Conservation (phyloP, 2,113 vertebrate genomes). For the Phrynosoma platyrhinos region DNA sequence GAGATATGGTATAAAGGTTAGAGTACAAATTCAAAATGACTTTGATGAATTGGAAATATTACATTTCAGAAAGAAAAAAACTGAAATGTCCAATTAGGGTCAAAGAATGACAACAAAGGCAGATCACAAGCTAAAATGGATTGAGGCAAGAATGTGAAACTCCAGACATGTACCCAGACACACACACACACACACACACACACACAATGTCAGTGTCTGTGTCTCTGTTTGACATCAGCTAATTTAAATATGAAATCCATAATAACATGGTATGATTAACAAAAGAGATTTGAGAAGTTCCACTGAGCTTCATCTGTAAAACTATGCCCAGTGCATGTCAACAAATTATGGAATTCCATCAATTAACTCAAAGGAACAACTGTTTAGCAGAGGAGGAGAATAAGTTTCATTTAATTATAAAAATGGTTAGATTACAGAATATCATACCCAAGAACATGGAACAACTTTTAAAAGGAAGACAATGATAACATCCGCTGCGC, state of each 20-base stretch:
- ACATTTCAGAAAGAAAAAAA: not conserved
- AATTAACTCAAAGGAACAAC: not conserved
- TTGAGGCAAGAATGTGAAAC: not conserved
- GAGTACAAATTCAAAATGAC: not conserved
- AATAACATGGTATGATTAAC: not conserved
- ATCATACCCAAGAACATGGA: not conserved
- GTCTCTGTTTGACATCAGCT: not conserved
- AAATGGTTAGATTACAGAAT: not conserved
- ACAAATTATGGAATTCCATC: not conserved
- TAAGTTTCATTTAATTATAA: not conserved
- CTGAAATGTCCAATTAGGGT: not conserved
- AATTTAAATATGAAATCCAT: not conserved
- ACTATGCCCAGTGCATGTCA: not conserved
- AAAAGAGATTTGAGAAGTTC: not conserved
- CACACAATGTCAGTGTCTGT: too few species aligned
- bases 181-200: too few species aligned
- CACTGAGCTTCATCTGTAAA: not conserved
- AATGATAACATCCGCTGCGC: not conserved
- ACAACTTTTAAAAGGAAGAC: not conserved
- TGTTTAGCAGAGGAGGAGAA: not conserved
- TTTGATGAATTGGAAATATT: not conserved
- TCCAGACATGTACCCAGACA: not conserved
- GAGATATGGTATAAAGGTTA: not conserved
- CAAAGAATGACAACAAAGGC: not conserved
- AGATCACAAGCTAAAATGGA: not conserved